Evolutionary conservation across 2,888 invertebrate species (phyloP).

Genomic region (Caenorhabditis sp.): DNA sequence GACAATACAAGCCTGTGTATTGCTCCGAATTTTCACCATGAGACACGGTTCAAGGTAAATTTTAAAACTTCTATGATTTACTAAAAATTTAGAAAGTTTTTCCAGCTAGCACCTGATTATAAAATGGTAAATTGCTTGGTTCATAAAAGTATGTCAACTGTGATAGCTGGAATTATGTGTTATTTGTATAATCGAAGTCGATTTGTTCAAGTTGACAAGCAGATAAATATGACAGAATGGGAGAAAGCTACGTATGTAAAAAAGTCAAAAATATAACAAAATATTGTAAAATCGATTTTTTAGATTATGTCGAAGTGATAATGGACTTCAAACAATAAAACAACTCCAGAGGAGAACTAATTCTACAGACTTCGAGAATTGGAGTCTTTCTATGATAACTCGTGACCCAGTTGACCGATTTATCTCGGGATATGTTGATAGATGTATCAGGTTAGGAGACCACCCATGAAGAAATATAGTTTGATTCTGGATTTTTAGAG

Average conservation of each 20-base stretch:
- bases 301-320: constrained; percentile 56
- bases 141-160: constrained; percentile 64
- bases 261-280: background rate
- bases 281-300: background rate
- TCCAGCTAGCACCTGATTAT: constrained; percentile 53
- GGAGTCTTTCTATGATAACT: constrained; percentile 56
- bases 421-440: constrained; percentile 65
- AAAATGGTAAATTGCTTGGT: constrained; percentile 60
- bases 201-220: constrained; percentile 32
- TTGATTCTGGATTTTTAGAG: constrained; percentile 37
- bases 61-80: background rate
- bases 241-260: constrained; percentile 35
- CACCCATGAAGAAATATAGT: background rate
- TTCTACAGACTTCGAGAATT: constrained; percentile 27
- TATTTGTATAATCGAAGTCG: constrained; percentile 48
- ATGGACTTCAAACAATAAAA: constrained; percentile 41
- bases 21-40: constrained; percentile 44
- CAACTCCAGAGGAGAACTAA: constrained; percentile 8
- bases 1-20: constrained; percentile 40
- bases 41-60: constrained; percentile 50
- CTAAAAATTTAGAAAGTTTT: constrained; percentile 7
- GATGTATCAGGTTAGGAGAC: constrained; percentile 59
- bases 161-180: constrained; percentile 60
- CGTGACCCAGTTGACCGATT: constrained; percentile 66
- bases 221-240: constrained; percentile 37